Evolutionary conservation across 2,888 invertebrate species (phyloP).

Genomic region (Acanthopleura granulata): DNA sequence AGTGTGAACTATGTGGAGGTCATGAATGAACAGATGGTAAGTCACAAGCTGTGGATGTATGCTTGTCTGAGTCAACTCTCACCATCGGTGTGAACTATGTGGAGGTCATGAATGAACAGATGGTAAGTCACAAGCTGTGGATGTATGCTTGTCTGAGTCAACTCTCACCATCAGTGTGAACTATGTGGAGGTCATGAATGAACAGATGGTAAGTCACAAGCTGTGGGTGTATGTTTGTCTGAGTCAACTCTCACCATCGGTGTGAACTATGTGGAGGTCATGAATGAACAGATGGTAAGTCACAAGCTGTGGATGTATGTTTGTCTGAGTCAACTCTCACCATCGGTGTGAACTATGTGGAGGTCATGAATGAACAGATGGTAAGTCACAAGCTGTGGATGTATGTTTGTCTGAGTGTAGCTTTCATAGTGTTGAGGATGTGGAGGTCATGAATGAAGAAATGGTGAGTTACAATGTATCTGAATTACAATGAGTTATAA

Average conservation of each 20-base stretch:
- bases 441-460: slow-evolving; percentile 67
- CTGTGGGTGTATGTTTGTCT: neutral
- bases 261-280: slow-evolving; percentile 60
- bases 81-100: slow-evolving; percentile 53
- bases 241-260: slow-evolving; percentile 19
- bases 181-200: slow-evolving; percentile 65
- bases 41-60: neutral
- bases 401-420: slow-evolving; percentile 32
- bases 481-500: neutral
- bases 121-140: slow-evolving; percentile 49
- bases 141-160: slow-evolving; percentile 34
- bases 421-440: slow-evolving; percentile 46
- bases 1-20: slow-evolving; percentile 60
- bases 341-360: slow-evolving; percentile 57
- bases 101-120: slow-evolving; percentile 68
- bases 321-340: no score
- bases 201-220: slow-evolving; percentile 66
- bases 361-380: slow-evolving; percentile 69
- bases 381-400: slow-evolving; percentile 35
- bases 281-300: slow-evolving; percentile 69
- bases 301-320: neutral
- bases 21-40: slow-evolving; percentile 69
- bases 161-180: slow-evolving; percentile 37
- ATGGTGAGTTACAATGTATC: slow-evolving; percentile 54
- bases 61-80: slow-evolving; percentile 34